Percentiles rank a stretch among this genome's conserved stretches.
Conservation (phyloP, 2,113 vertebrate genomes). For the Eubucco bourcierii region DNA sequence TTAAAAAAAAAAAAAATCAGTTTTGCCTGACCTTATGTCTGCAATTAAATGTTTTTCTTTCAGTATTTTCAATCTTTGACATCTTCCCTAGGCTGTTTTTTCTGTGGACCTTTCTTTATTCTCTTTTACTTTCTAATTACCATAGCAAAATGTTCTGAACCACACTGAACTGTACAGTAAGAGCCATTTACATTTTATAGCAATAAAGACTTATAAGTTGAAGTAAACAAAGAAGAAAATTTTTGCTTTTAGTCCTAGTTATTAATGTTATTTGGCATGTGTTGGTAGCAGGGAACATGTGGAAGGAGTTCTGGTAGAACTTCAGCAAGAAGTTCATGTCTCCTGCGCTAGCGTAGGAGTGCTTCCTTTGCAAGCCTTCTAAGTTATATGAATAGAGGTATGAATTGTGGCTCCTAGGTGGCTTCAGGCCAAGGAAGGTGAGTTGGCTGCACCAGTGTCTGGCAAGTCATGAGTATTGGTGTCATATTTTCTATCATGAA, state of each 20-base stretch:
- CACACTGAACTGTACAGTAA: fast-evolving
- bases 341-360: fast-evolving
- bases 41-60: background rate
- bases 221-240: background rate
- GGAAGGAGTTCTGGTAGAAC: background rate
- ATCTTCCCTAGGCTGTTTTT: background rate
- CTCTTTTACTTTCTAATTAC: background rate
- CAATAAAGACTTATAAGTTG: background rate
- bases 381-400: background rate
- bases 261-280: background rate
- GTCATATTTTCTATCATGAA: background rate
- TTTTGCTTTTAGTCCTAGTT: background rate
- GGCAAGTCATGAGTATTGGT: background rate
- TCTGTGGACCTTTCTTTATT: background rate
- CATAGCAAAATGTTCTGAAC: background rate
- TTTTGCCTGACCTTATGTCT: background rate
- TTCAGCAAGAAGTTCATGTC: background rate
- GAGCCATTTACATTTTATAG: background rate
- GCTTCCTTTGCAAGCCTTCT: background rate
- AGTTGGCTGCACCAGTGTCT: background rate
- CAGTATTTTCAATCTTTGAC: background rate
- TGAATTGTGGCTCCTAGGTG: background rate
- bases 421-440: background rate
- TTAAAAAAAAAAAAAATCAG: no score
- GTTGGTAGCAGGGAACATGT: background rate